These are phyloP conservation scores for Morbakka virulenta DNA, from an alignment of 30 jellyfish, hydroid and myxozoan species.

Conservation along the genomic window DNA sequence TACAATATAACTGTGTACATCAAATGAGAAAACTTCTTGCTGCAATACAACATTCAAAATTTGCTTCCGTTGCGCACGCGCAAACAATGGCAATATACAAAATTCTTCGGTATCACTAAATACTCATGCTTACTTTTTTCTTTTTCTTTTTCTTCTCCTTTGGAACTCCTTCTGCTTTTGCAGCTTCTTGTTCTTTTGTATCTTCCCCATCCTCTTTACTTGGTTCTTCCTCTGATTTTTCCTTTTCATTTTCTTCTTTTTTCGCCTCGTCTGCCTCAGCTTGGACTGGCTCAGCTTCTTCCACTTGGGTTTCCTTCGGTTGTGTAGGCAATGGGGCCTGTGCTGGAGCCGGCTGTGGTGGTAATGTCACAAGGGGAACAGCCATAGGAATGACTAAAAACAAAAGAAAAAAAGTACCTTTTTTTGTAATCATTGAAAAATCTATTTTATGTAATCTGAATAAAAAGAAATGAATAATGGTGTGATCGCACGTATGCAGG, in stretches of 20 bases:
- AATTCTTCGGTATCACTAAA: no score
- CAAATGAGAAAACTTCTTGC: no score
- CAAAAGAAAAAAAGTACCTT: not conserved
- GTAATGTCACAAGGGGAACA: constrained; percentile 31
- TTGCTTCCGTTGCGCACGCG: no score
- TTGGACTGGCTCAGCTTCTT: constrained; percentile 9
- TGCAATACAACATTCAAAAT: no score
- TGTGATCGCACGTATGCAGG: no score
- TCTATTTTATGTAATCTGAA: no score
- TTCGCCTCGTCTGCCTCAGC: constrained; percentile 17
- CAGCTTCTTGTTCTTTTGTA: not conserved
- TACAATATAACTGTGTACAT: no score
- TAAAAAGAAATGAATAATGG: no score
- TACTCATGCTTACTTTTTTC: no score
- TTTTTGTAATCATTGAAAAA: no score
- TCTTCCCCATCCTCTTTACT: constrained; percentile 2
- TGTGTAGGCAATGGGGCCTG: no score
- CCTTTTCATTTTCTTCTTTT: constrained; percentile 12
- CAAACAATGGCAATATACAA: no score
- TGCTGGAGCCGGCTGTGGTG: constrained; percentile 17
- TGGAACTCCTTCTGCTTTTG: constrained; percentile 20
- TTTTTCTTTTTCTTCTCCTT: constrained; percentile 44
- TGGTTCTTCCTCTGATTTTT: constrained; percentile 10
- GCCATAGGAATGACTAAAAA: constrained; percentile 60
- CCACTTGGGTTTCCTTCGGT: constrained; percentile 10